Percentiles rank a stretch among this genome's conserved stretches.
Evolutionary conservation across 2,797 vertebrate genomes (phyloP).

Genomic region (Onychomys torridus): DNA sequence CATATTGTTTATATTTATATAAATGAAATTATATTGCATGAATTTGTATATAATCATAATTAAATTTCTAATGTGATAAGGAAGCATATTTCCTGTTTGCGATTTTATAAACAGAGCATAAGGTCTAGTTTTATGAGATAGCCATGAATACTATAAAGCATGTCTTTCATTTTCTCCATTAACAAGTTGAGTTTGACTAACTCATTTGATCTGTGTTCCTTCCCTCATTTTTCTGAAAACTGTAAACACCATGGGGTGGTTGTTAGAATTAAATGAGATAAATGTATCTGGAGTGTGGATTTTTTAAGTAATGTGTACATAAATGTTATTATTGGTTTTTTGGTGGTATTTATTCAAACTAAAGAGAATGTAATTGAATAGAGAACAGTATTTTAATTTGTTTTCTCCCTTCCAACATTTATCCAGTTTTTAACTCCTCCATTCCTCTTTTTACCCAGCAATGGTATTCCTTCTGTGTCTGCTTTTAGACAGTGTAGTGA

Average conservation of each 20-base stretch:
- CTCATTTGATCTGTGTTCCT: background rate
- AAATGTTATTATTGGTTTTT: background rate
- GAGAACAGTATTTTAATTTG: background rate
- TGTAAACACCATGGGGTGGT: background rate
- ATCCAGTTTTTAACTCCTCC: background rate
- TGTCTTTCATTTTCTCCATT: slow-evolving; percentile 36
- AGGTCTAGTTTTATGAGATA: background rate
- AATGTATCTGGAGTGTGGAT: background rate
- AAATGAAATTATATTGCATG: background rate
- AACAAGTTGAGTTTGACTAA: slow-evolving; percentile 23
- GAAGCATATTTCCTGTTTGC: background rate
- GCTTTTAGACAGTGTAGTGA: background rate
- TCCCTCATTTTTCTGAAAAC: slow-evolving; percentile 23
- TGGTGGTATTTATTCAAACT: slow-evolving; percentile 23
- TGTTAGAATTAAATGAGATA: slow-evolving; percentile 35
- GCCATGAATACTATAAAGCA: background rate
- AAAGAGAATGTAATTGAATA: background rate
- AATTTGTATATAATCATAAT: background rate
- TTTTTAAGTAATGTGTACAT: background rate
- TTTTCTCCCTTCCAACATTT: background rate
- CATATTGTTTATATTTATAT: background rate
- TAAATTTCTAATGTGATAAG: background rate
- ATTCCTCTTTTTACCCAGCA: background rate
- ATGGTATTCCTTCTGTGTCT: background rate
- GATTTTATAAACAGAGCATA: background rate